phyloP scores from a whole-genome alignment of 2,797 vertebrate genomes.

The Trichosurus vulpecula region DNA sequence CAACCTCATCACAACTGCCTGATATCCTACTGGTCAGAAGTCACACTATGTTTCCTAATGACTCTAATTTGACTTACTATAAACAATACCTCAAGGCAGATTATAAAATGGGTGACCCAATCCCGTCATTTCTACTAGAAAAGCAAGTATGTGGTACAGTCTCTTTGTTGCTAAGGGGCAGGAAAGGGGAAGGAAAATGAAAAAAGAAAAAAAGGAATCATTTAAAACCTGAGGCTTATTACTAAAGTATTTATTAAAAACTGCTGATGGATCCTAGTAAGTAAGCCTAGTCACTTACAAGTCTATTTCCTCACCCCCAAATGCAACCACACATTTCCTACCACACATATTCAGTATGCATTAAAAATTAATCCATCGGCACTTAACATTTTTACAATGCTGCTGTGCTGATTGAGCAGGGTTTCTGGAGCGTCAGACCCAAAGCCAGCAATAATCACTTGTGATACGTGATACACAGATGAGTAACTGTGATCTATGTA shows the following conservation, averaged over 20 bases:
- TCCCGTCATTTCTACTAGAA: background rate
- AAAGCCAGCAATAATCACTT: constrained; percentile 37
- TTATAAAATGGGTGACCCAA: background rate
- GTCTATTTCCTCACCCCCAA: background rate
- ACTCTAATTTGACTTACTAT: background rate
- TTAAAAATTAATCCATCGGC: background rate
- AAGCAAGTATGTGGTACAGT: background rate
- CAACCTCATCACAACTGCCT: background rate
- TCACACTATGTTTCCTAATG: background rate
- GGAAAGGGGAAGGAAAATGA: background rate
- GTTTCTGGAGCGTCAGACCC: constrained; percentile 8
- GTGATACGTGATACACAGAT: constrained; percentile 38
- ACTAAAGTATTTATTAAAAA: background rate
- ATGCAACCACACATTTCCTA: background rate
- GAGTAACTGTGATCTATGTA: constrained; percentile 69
- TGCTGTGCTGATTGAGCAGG: constrained; percentile 27
- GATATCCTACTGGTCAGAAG: background rate
- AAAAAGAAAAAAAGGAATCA: background rate
- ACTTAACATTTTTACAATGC: constrained; percentile 12
- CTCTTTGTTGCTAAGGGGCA: background rate
- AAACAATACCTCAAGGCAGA: background rate
- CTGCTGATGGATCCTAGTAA: background rate
- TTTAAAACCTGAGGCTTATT: background rate
- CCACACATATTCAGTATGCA: background rate
- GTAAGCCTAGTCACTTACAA: background rate